Percentiles rank a stretch among this genome's conserved stretches.
phyloP scores from a whole-genome alignment of 2,113 vertebrate species.

The Hiodon alosoides region DNA sequence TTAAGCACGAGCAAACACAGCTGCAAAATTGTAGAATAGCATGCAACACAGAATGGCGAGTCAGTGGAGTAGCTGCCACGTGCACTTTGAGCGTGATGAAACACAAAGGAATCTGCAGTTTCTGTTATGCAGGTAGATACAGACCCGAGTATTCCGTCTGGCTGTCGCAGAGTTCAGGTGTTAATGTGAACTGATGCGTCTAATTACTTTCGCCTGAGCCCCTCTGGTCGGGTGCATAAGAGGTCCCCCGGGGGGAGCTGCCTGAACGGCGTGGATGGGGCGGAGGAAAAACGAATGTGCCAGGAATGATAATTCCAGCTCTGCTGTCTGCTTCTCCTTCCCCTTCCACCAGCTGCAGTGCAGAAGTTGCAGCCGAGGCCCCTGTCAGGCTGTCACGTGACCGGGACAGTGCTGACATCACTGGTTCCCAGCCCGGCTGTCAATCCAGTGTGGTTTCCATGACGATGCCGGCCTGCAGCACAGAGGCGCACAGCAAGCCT shows the following conservation, averaged over 20 bases:
- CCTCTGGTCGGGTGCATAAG: slow-evolving; percentile 8
- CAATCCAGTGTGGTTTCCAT: slow-evolving; percentile 68
- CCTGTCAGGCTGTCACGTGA: slow-evolving; percentile 66
- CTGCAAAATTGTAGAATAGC: too few relatives aligned
- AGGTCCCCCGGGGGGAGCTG: slow-evolving; percentile 27
- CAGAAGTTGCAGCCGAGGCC: slow-evolving; percentile 64
- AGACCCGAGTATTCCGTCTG: slow-evolving; percentile 6
- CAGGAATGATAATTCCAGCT: slow-evolving; percentile 45
- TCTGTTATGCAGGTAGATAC: slow-evolving; percentile 23
- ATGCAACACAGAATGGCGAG: background rate
- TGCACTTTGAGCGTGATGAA: background rate
- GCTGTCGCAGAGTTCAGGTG: slow-evolving; percentile 50
- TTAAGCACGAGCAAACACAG: too few relatives aligned
- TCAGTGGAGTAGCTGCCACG: background rate
- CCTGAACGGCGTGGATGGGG: slow-evolving; percentile 15
- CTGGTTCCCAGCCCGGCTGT: slow-evolving; percentile 54
- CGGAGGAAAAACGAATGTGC: slow-evolving; percentile 28
- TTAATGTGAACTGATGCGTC: slow-evolving; percentile 48
- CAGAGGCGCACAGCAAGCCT: slow-evolving; percentile 55
- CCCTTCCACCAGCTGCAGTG: slow-evolving; percentile 73
- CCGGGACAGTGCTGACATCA: slow-evolving; percentile 62
- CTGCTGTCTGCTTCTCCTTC: background rate
- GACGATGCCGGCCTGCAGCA: slow-evolving; percentile 67
- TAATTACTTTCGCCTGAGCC: slow-evolving; percentile 44
- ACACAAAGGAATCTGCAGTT: slow-evolving; percentile 21